Evolutionary conservation across 35 echinoderm and acorn worm genomes (phyloP).

Genomic region (Apostichopus japonicus): DNA sequence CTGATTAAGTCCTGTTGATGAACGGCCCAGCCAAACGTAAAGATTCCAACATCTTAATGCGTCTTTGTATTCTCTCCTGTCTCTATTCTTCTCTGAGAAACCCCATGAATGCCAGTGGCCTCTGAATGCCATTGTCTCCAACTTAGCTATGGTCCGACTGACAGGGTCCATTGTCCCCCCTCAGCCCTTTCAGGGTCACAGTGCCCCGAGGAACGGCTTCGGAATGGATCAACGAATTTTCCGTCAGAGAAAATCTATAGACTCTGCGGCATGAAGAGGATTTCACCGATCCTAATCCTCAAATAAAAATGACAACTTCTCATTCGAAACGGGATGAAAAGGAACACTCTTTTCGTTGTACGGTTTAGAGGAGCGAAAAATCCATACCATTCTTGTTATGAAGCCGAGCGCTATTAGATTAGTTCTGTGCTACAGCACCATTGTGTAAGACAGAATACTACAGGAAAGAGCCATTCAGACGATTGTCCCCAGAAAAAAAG

Average conservation of each 20-base stretch:
- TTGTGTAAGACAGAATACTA: neutral
- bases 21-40: neutral
- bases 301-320: constrained; percentile 39
- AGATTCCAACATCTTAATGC: constrained; percentile 13
- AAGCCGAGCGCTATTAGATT: neutral
- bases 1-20: constrained; percentile 19
- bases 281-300: constrained; percentile 30
- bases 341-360: neutral
- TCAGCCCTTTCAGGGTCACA: constrained; percentile 20
- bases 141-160: neutral
- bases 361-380: neutral
- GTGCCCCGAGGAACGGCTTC: constrained; percentile 7
- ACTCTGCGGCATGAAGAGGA: constrained; percentile 1
- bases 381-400: neutral
- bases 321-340: neutral
- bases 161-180: neutral
- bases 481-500: neutral
- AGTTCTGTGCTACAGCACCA: neutral
- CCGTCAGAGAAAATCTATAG: constrained; percentile 28
- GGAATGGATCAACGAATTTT: constrained; percentile 25
- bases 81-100: constrained; percentile 1
- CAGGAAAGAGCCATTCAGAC: neutral
- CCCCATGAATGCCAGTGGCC: constrained; percentile 3
- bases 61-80: neutral
- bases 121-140: constrained; percentile 21